phyloP scores from a whole-genome alignment of 2,113 vertebrate genomes.

The Helogale parvula region DNA sequence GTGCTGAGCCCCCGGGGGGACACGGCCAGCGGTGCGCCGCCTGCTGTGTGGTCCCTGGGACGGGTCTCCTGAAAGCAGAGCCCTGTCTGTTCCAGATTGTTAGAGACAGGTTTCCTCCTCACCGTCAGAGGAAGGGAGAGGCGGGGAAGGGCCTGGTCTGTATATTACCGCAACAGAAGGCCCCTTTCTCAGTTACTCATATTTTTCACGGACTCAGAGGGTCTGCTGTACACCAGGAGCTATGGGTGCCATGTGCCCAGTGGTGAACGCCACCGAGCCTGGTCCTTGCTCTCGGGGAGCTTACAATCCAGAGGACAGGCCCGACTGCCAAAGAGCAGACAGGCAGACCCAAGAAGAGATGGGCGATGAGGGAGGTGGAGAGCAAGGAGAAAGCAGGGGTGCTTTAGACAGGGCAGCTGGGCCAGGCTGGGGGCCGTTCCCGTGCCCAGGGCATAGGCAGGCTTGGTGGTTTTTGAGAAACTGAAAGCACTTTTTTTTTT shows the following conservation, averaged over 20 bases:
- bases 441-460: neutral
- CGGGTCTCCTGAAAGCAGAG: neutral
- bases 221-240: neutral
- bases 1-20: neutral
- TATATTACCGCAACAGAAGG: neutral
- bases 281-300: neutral
- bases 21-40: accelerated
- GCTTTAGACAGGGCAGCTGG: neutral
- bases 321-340: neutral
- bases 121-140: neutral
- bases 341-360: neutral
- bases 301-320: neutral
- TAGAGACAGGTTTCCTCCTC: neutral
- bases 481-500: too few species aligned
- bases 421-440: neutral
- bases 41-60: neutral
- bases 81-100: too few species aligned
- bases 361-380: neutral
- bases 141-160: neutral
- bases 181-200: neutral
- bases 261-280: neutral
- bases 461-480: neutral
- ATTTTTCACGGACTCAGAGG: neutral
- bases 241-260: neutral
- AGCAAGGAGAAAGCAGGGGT: neutral